Base-by-base conservation (phyloP, 2,888 invertebrate species). In the Cloeon dipterum region DNA sequence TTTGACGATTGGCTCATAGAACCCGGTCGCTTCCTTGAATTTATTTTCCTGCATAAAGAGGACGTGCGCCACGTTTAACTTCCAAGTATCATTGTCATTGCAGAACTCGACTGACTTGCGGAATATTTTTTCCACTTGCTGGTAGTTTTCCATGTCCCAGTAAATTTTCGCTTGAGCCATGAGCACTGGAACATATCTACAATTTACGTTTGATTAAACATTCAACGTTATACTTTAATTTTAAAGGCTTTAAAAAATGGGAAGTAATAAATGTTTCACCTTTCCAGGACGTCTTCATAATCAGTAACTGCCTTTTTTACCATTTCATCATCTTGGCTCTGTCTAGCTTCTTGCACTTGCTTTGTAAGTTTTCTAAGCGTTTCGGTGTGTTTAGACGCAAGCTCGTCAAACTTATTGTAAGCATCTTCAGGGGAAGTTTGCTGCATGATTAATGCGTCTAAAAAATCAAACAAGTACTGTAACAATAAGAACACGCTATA, bases 151-250 rank as follows among this genome's bases (percentile, higher is more conserved):
- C 55, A 82, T 68, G 45, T 96, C 89, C 96, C 98, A 98, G 52
- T 88, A 91, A 44, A 98, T 88, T 65, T 93, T 94, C 2, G 96
- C 94, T 57, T 98, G 89, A 1, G 93, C 89, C 96, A 99, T 96
- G n/a, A 96, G 66, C 2, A 94, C 89, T 0, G 98, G 96, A 42
- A 98, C 76, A 51, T 93, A 96, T 47, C 88, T 72, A 44, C 39
- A 41, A 44, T 17, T 39, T 20, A 34, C 32, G 19, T n/a, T n/a
- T n/a, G n/a, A n/a, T n/a, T n/a, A n/a, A n/a, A n/a, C n/a, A n/a
- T n/a, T n/a, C n/a, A n/a, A n/a, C n/a, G n/a, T n/a, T n/a, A n/a
- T n/a, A n/a, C n/a, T n/a, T n/a, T n/a, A n/a, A n/a, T n/a, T n/a
- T n/a, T n/a, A n/a, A n/a, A n/a, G n/a, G n/a, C n/a, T n/a, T n/a